Conservation (phyloP, 30 jellyfish, hydroid and myxozoan species). For the Chrysaora quinquecirrha region DNA sequence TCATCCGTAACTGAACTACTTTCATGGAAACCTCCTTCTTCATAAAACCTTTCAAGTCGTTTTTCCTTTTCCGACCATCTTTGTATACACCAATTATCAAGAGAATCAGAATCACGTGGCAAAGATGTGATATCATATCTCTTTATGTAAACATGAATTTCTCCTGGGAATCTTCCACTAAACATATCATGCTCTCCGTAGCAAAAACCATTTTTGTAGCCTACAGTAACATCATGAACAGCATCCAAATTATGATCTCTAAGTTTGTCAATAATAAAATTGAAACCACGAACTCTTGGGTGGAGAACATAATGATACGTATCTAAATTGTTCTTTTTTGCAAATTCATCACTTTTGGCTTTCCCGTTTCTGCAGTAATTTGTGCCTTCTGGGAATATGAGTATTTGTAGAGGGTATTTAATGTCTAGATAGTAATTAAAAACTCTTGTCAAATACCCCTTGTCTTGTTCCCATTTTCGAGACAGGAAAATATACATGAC, state of each 20-base stretch:
- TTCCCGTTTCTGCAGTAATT: constrained; percentile 70
- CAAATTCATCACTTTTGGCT: constrained; percentile 78
- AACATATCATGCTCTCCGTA: constrained; percentile 84
- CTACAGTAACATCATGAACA: constrained; percentile 93
- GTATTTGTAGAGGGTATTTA: constrained; percentile 83
- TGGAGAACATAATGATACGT: constrained; percentile 75
- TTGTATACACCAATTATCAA: constrained; percentile 92
- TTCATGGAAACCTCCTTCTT: constrained; percentile 75
- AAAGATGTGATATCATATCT: constrained; percentile 63
- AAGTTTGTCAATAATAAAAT: constrained; percentile 74
- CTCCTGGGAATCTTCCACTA: constrained; percentile 89
- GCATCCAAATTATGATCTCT: constrained; percentile 70
- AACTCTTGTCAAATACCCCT: constrained; percentile 60
- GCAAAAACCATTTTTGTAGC: constrained; percentile 83
- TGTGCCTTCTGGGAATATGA: constrained; percentile 95
- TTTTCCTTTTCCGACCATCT: constrained; percentile 92
- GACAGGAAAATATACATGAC: constrained; percentile 73
- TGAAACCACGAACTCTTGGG: constrained; percentile 92
- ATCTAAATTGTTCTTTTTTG: constrained; percentile 74
- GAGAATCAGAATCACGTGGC: constrained; percentile 80
- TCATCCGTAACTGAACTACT: constrained; percentile 21
- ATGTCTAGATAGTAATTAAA: constrained; percentile 78
- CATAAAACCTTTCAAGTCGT: constrained; percentile 74
- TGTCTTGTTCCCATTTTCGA: constrained; percentile 94
- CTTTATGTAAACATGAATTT: constrained; percentile 78